Evolutionary conservation across 2,113 vertebrate genomes (phyloP).

Genomic region (Acanthisitta chloris): DNA sequence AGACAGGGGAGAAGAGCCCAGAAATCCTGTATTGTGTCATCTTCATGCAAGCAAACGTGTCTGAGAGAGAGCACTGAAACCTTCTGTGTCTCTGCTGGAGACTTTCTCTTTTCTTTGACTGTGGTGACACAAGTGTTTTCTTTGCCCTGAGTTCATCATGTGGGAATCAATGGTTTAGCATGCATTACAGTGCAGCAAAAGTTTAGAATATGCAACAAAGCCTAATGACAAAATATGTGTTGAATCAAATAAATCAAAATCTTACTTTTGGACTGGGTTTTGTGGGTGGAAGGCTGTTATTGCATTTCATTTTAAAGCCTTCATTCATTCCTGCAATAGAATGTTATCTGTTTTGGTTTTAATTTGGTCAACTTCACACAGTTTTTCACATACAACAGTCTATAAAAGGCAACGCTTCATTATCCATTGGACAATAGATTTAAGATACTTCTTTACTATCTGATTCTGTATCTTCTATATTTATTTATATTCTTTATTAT

Average conservation of each 20-base stretch:
- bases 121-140: constrained; percentile 16
- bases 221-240: constrained; percentile 56
- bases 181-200: neutral
- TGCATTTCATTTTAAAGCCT: constrained; percentile 22
- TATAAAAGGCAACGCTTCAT: neutral
- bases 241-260: constrained; percentile 49
- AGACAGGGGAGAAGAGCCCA: neutral
- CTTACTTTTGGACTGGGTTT: constrained; percentile 30
- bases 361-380: neutral
- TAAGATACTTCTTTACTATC: neutral
- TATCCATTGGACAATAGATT: neutral
- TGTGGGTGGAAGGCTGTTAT: constrained; percentile 9
- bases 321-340: constrained; percentile 17
- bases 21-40: neutral
- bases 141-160: constrained; percentile 9
- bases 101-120: neutral
- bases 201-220: neutral
- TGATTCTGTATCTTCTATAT: too few species aligned
- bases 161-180: neutral
- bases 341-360: constrained; percentile 31
- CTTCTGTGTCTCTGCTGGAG: neutral
- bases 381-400: neutral
- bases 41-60: neutral
- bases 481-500: too few species aligned
- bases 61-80: neutral